Conservation (phyloP, 2,113 vertebrate species). For the Misgurnus mizolepis region DNA sequence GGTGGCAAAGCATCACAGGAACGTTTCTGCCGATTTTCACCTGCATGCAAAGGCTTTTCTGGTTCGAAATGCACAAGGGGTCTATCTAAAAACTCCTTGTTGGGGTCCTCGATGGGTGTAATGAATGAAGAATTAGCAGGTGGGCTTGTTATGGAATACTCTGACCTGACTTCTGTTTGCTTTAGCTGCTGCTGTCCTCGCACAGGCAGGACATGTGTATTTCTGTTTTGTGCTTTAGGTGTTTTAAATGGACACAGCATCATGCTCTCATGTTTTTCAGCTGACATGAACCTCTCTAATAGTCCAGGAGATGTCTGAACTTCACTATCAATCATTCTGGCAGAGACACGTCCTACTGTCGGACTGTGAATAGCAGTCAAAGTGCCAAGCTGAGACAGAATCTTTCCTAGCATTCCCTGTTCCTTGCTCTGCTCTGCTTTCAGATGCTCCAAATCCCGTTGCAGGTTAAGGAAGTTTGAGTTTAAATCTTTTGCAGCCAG, state of each 20-base stretch:
- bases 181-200: conserved; percentile 5
- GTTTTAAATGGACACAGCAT: conserved; percentile 23
- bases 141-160: neutral
- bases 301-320: conserved; percentile 66
- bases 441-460: conserved; percentile 61
- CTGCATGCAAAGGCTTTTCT: conserved; percentile 3
- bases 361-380: conserved; percentile 58
- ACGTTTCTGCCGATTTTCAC: neutral
- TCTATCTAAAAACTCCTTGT: conserved; percentile 31
- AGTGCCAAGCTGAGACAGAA: conserved; percentile 62
- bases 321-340: conserved; percentile 57
- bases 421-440: conserved; percentile 66
- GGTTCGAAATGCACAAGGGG: neutral
- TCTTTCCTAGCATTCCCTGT: conserved; percentile 63
- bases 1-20: conserved; percentile 23
- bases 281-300: conserved; percentile 34
- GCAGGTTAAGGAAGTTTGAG: conserved; percentile 61
- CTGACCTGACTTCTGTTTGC: neutral
- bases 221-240: conserved; percentile 22
- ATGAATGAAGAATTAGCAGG: neutral
- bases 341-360: conserved; percentile 39
- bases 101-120: conserved; percentile 43
- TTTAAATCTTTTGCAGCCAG: conserved; percentile 58
- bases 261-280: conserved; percentile 42
- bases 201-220: neutral